Percentiles rank a stretch among this genome's conserved stretches.
phyloP scores from a whole-genome alignment of 2,888 invertebrate species.

The Latheticus oryzae region DNA sequence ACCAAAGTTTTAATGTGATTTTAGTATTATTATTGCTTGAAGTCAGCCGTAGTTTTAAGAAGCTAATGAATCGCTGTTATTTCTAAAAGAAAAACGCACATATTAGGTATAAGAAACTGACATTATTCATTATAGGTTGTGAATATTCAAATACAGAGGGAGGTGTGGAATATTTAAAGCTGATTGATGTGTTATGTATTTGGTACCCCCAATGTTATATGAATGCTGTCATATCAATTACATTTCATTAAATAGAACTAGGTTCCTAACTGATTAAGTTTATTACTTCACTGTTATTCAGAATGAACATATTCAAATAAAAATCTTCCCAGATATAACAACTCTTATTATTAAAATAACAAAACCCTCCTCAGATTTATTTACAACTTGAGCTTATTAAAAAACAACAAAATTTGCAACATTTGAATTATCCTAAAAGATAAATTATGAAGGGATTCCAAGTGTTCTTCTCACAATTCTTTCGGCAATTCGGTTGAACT shows the following conservation, averaged over 20 bases:
- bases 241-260: constrained; percentile 43
- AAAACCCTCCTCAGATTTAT: not conserved
- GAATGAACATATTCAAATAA: constrained; percentile 48
- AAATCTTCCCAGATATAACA: constrained; percentile 31
- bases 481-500: constrained; percentile 94
- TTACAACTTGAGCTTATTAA: not conserved
- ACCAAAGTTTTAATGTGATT: constrained; percentile 60
- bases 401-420: not conserved
- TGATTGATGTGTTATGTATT: too few relatives aligned
- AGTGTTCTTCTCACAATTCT: constrained; percentile 92
- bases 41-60: constrained; percentile 48
- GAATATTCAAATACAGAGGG: constrained; percentile 21
- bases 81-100: constrained; percentile 41
- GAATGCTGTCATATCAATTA: constrained; percentile 26
- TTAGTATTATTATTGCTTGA: constrained; percentile 50
- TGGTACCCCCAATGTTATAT: constrained; percentile 11
- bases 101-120: constrained; percentile 15
- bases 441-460: constrained; percentile 72
- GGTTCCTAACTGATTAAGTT: constrained; percentile 44
- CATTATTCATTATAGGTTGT: constrained; percentile 34
- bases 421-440: constrained; percentile 7
- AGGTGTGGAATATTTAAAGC: not conserved
- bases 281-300: constrained; percentile 44
- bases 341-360: constrained; percentile 6
- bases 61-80: constrained; percentile 24